Evolutionary conservation across 2,113 vertebrate genomes (phyloP).

Genomic region (Salminus brasiliensis): DNA sequence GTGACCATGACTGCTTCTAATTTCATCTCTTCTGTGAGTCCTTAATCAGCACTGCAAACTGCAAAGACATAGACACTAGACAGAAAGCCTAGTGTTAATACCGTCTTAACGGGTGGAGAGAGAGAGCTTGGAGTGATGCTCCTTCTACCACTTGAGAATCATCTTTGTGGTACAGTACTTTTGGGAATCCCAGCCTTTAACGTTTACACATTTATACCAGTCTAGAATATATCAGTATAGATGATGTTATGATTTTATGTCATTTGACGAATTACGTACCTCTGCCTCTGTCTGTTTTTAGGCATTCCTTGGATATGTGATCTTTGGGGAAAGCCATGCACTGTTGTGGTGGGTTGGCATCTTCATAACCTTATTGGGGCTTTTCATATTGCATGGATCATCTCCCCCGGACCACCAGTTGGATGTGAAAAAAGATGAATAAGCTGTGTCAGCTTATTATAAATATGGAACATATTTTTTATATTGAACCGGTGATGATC

Average conservation of each 20-base stretch:
- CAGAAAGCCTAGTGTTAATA: not conserved
- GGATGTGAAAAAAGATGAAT: conserved; percentile 66
- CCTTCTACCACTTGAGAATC: too few relatives aligned
- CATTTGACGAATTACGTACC: not conserved
- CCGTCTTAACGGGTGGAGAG: too few relatives aligned
- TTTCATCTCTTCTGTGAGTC: conserved; percentile 89
- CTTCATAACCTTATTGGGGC: conserved; percentile 81
- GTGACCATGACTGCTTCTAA: conserved; percentile 88
- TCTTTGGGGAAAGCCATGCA: conserved; percentile 84
- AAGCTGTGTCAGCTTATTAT: conserved; percentile 9
- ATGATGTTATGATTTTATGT: not conserved
- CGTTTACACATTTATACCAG: not conserved
- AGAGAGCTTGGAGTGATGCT: too few relatives aligned
- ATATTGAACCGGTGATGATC: not conserved
- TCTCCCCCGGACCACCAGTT: conserved; percentile 45
- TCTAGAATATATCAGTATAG: not conserved
- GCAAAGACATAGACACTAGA: not conserved
- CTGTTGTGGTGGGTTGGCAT: conserved; percentile 89
- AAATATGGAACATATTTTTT: not conserved
- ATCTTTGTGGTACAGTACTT: too few relatives aligned
- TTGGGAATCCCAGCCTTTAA: too few relatives aligned
- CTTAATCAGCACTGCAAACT: not conserved
- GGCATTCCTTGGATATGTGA: conserved; percentile 84
- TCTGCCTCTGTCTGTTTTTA: conserved; percentile 57
- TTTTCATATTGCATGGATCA: conserved; percentile 80